Conservation (phyloP, 2,113 vertebrate genomes). For the Macquaria ambigua region DNA sequence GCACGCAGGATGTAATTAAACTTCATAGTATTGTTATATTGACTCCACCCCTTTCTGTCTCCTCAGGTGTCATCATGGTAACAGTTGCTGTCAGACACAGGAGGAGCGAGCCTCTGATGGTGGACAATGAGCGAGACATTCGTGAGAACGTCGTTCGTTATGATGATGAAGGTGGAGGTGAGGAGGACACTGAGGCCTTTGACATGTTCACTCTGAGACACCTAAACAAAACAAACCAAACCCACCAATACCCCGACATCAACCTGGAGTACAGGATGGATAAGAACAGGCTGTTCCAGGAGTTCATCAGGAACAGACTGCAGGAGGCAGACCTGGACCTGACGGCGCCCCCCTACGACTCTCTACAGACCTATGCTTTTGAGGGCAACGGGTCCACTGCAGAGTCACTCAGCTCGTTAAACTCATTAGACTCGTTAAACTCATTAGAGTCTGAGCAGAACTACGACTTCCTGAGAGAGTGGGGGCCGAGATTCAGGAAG, state of each 20-base stretch:
- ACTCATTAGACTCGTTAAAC: slow-evolving; percentile 86
- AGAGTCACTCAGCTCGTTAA: slow-evolving; percentile 90
- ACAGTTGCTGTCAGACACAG: slow-evolving; percentile 61
- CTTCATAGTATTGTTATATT: background rate
- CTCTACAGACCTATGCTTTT: slow-evolving; percentile 92
- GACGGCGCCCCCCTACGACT: slow-evolving; percentile 90
- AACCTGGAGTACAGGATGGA: background rate
- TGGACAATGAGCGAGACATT: slow-evolving; percentile 90
- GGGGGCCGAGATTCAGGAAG: slow-evolving; percentile 93
- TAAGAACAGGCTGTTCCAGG: background rate
- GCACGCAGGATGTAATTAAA: background rate
- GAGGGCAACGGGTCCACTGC: slow-evolving; percentile 90
- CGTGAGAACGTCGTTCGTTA: slow-evolving; percentile 93
- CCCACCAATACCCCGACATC: accelerated
- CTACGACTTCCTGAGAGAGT: slow-evolving; percentile 92
- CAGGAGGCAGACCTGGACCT: slow-evolving; percentile 90
- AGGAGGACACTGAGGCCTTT: slow-evolving; percentile 95
- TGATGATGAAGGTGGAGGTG: slow-evolving; percentile 94
- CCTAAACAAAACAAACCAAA: slow-evolving; percentile 81
- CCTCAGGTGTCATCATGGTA: slow-evolving; percentile 43
- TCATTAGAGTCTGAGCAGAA: slow-evolving; percentile 93
- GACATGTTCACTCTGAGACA: slow-evolving; percentile 92
- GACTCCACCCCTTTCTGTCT: background rate
- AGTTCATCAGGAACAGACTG: slow-evolving; percentile 91
- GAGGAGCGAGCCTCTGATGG: slow-evolving; percentile 88